A percentile compares a stretch with the other conserved stretches of the same genome.
Conservation (phyloP, 2,888 invertebrate genomes). For the Drosophila mimetica region DNA sequence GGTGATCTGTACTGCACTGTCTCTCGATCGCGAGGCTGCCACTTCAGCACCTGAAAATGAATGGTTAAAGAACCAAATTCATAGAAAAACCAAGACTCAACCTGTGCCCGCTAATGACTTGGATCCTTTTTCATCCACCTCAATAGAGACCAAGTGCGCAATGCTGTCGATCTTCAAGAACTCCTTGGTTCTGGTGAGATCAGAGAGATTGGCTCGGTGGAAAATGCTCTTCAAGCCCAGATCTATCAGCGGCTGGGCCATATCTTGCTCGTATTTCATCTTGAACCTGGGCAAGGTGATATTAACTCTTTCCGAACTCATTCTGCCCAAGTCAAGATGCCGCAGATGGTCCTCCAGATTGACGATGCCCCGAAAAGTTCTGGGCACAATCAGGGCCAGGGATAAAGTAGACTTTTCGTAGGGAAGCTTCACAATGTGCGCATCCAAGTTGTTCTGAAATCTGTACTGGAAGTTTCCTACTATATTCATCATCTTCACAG, state of each 20-base stretch:
- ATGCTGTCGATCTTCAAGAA: not conserved
- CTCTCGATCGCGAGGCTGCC: not conserved
- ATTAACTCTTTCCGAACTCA: not conserved
- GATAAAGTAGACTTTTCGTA: not conserved
- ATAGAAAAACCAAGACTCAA: not conserved
- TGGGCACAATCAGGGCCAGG: conserved; percentile 7
- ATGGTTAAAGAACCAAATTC: not conserved
- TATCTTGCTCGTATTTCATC: conserved; percentile 7
- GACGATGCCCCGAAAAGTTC: not conserved
- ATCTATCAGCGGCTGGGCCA: conserved; percentile 18
- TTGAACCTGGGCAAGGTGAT: not conserved
- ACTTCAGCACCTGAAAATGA: not conserved
- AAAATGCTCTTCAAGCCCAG: conserved; percentile 7
- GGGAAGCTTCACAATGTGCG: conserved; percentile 1
- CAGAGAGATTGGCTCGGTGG: not conserved
- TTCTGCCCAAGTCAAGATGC: not conserved
- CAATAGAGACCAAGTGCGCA: not conserved
- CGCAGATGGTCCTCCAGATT: conserved; percentile 1
- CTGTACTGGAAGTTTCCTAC: not conserved
- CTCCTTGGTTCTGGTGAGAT: not conserved
- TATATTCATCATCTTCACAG: conserved; percentile 2
- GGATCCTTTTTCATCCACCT: not conserved
- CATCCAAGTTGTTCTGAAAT: not conserved
- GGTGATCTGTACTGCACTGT: not conserved
- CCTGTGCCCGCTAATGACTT: not conserved